Evolutionary conservation across 2,888 invertebrate genomes (phyloP).

Genomic region (Hydroisotoma schaefferi): DNA sequence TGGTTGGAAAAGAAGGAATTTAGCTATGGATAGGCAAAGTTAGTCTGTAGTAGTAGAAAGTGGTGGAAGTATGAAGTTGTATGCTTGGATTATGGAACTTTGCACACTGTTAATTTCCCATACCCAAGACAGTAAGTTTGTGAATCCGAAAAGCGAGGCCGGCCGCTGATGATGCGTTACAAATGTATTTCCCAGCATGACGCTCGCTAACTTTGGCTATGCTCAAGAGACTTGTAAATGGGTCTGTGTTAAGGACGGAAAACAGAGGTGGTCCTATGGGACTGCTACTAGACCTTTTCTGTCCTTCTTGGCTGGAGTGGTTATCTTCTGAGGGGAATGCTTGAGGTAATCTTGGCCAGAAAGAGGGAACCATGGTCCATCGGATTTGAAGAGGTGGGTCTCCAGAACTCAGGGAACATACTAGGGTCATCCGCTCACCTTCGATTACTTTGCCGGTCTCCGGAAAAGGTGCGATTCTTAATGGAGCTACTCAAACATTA

Average conservation of each 20-base stretch:
- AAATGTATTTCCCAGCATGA: constrained; percentile 44
- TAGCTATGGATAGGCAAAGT: neutral
- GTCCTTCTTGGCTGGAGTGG: neutral
- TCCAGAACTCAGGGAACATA: constrained; percentile 46
- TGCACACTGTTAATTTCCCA: constrained; percentile 12
- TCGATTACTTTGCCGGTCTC: constrained; percentile 42
- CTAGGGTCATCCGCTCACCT: constrained; percentile 43
- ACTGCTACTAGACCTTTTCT: neutral
- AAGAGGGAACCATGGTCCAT: constrained; percentile 32
- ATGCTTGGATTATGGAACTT: no score
- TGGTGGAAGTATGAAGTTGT: no score
- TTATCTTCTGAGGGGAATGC: neutral
- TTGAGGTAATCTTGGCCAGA: neutral
- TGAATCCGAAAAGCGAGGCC: constrained; percentile 40
- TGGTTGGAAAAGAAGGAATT: neutral
- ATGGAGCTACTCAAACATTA: constrained; percentile 39
- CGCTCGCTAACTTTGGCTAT: constrained; percentile 51
- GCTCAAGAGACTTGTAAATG: constrained; percentile 55
- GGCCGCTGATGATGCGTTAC: constrained; percentile 41
- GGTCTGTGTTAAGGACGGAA: constrained; percentile 55
- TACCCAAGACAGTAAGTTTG: constrained; percentile 46
- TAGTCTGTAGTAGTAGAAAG: no score
- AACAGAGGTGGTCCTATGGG: constrained; percentile 28
- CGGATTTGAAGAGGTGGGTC: constrained; percentile 36
- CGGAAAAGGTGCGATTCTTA: constrained; percentile 44